Evolutionary conservation across 2,797 vertebrate species (phyloP), one percentile per base, ranked within the genome.

Genomic region (Apodemus agrarius): DNA sequence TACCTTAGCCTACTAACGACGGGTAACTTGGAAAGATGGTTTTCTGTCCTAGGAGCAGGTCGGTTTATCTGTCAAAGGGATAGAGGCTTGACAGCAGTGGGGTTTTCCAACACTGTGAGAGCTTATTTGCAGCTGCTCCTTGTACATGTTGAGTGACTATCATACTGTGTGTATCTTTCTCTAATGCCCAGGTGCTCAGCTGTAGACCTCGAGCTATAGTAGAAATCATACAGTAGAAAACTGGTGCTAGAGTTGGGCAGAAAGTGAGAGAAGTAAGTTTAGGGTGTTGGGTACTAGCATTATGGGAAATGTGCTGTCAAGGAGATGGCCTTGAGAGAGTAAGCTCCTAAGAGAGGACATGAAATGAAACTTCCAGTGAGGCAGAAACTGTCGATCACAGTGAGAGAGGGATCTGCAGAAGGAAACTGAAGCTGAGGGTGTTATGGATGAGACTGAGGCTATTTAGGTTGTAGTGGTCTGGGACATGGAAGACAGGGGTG

Each of bases 361-460:
- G 17, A 93, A 88, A 76, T 91, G 37, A 61, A 87, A 84, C 61
- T 91, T 93, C 34, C 59, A 21, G 52, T 34, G 37, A 94, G 67
- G 17, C 17, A 59, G 74, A 82, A 21, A 83, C 46, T 54, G 81
- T 90, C n/a, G 34, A 10, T 80, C 29, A 75, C 67, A 49, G 1
- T 19, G 40, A 65, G 46, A 84, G 89, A 54, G 57, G 21, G 26
- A 37, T 91, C 76, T 97, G 43, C 82, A 76, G 49, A 81, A 91
- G 80, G 79, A 63, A 79, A n/a, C 31, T 2, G 12, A 61, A 91
- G 80, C 43, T 34, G 40, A 86, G 69, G 22, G 16, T 89, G 37
- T 89, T 79, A 1, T 16, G 3, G 10, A 67, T 13, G 14, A 40
- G 67, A 16, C 34, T 13, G 0, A 1, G 59, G n/a, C 10, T 87